These are phyloP conservation scores for Nysson spinosus DNA, from an alignment of 2,888 invertebrate species.

Conservation along the genomic window DNA sequence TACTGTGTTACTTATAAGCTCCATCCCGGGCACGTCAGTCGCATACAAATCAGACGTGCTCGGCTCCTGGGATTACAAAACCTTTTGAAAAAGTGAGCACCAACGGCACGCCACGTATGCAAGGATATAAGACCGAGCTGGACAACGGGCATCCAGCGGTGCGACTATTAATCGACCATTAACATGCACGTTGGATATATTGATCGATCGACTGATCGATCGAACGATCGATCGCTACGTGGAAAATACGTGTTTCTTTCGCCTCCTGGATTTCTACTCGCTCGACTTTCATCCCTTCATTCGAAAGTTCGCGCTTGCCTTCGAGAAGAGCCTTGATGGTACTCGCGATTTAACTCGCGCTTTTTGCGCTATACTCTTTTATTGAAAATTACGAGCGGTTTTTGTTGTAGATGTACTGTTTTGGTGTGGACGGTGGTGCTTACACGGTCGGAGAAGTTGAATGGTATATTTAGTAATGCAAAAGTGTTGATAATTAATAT, in stretches of 20 bases:
- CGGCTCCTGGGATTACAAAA: slow-evolving; percentile 64
- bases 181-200: slow-evolving; percentile 71
- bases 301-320: neutral
- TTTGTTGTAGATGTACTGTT: too few species aligned
- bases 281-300: neutral
- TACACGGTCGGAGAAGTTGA: too few species aligned
- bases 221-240: slow-evolving; percentile 57
- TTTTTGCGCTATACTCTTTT: too few species aligned
- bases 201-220: slow-evolving; percentile 64
- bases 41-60: slow-evolving; percentile 64
- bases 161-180: slow-evolving; percentile 65
- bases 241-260: slow-evolving; percentile 59
- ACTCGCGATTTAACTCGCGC: too few species aligned
- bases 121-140: slow-evolving; percentile 43
- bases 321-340: neutral
- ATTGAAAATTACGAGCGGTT: too few species aligned
- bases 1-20: slow-evolving; percentile 73
- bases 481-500: too few species aligned
- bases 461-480: too few species aligned
- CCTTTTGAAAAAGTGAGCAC: slow-evolving; percentile 62
- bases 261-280: slow-evolving; percentile 5
- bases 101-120: slow-evolving; percentile 65
- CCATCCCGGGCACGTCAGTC: slow-evolving; percentile 58
- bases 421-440: too few species aligned
- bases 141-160: slow-evolving; percentile 42